Conservation (phyloP, 2,888 invertebrate genomes). For the Electrophaes corylata region DNA sequence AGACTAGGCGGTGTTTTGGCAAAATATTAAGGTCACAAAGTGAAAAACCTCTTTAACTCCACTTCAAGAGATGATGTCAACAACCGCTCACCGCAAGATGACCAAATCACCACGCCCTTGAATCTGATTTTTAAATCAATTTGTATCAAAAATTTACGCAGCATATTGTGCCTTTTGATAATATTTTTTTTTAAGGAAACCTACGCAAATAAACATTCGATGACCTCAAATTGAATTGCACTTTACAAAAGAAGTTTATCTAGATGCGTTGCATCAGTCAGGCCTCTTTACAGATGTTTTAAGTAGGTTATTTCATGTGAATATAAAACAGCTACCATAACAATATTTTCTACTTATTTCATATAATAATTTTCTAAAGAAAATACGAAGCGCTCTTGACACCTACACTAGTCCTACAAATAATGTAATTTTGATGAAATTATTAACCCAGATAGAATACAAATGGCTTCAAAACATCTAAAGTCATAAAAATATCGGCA, state of each 20-base stretch:
- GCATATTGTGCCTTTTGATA: constrained; percentile 6
- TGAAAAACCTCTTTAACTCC: constrained; percentile 17
- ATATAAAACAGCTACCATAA: neutral
- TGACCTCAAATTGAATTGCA: constrained; percentile 5
- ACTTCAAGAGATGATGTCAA: constrained; percentile 34
- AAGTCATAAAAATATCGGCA: constrained; percentile 35
- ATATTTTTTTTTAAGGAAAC: constrained; percentile 12
- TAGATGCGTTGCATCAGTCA: neutral
- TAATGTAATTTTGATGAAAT: constrained; percentile 26
- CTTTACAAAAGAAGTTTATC: neutral
- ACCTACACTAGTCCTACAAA: constrained; percentile 14
- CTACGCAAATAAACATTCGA: constrained; percentile 7
- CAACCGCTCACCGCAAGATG: constrained; percentile 25
- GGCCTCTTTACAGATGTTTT: neutral
- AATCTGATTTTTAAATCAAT: constrained; percentile 16
- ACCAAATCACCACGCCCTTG: constrained; percentile 34
- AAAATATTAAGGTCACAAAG: constrained; percentile 34
- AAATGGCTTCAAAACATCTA: constrained; percentile 27
- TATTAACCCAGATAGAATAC: constrained; percentile 26
- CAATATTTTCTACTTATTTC: neutral
- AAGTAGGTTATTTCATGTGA: neutral
- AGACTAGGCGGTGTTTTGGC: constrained; percentile 7
- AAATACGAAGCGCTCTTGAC: neutral
- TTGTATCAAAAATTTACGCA: constrained; percentile 6
- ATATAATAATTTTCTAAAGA: neutral